These are phyloP conservation scores for Laticauda colubrina DNA, from an alignment of 2,113 vertebrate genomes.

Conservation along the genomic window DNA sequence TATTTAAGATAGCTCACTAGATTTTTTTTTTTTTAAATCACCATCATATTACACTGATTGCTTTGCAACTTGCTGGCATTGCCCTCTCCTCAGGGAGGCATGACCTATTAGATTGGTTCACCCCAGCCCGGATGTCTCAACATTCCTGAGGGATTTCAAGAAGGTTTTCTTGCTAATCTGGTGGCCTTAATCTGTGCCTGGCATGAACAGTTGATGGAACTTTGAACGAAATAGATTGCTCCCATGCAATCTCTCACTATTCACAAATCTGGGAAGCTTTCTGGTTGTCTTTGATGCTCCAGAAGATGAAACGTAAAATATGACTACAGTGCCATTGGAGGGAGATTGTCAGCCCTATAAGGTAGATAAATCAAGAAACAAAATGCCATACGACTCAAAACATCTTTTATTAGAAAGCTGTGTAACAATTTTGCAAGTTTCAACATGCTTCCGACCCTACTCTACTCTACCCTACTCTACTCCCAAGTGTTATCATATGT, in stretches of 20 bases:
- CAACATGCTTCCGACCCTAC: not conserved
- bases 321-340: not conserved
- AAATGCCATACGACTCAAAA: not conserved
- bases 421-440: not conserved
- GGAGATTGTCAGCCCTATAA: not conserved
- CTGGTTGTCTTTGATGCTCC: not conserved
- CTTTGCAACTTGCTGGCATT: not conserved
- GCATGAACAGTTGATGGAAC: not conserved
- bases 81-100: not conserved
- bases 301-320: not conserved
- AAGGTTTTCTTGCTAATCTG: not conserved
- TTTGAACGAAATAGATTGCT: not conserved
- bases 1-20: not conserved
- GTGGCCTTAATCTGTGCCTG: not conserved
- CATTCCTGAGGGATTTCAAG: not conserved
- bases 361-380: not conserved
- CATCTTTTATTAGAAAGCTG: not conserved
- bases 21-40: not conserved
- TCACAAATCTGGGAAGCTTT: not conserved
- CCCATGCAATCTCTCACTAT: not conserved
- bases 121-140: not conserved
- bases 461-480: not conserved
- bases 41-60: not conserved
- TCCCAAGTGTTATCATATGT: not conserved
- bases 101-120: not conserved